A percentile compares a stretch with the other conserved stretches of the same genome.
phyloP scores from a whole-genome alignment of 2,888 invertebrate species.

The Galerucella calmariensis region DNA sequence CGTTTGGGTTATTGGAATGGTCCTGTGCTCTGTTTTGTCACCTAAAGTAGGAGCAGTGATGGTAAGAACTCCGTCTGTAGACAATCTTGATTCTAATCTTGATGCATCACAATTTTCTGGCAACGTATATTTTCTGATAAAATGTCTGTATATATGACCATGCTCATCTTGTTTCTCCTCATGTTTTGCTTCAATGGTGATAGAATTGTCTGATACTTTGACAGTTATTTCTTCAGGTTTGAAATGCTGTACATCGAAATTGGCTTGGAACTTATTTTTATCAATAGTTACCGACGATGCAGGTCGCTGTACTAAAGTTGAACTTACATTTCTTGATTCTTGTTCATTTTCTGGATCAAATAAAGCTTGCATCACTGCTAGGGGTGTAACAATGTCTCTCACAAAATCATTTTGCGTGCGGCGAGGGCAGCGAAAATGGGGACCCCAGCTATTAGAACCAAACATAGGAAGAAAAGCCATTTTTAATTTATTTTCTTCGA shows the following conservation, averaged over 20 bases:
- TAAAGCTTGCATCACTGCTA: slow-evolving; percentile 6
- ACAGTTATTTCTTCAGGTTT: slow-evolving; percentile 40
- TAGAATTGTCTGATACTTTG: slow-evolving; percentile 32
- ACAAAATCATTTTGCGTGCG: neutral
- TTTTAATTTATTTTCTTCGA: neutral
- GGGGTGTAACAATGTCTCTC: neutral
- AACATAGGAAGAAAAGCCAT: slow-evolving; percentile 5
- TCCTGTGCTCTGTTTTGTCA: slow-evolving; percentile 30
- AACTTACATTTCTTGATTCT: slow-evolving; percentile 24
- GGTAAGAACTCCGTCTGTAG: slow-evolving; percentile 38
- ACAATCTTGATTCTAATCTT: slow-evolving; percentile 37
- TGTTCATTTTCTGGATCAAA: slow-evolving; percentile 16
- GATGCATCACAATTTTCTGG: slow-evolving; percentile 37
- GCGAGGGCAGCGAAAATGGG: neutral
- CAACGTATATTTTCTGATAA: slow-evolving; percentile 37
- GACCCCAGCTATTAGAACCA: neutral
- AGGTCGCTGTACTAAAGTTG: slow-evolving; percentile 17
- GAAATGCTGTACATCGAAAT: slow-evolving; percentile 43
- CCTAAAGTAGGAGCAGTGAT: slow-evolving; percentile 32
- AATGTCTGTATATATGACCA: slow-evolving; percentile 40
- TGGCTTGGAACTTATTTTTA: slow-evolving; percentile 38
- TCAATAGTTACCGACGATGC: slow-evolving; percentile 29
- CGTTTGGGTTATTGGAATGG: slow-evolving; percentile 35
- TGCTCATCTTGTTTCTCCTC: slow-evolving; percentile 42
- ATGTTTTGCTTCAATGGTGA: slow-evolving; percentile 41